Base-by-base conservation (phyloP, 2,888 invertebrate species). In the Falcaria lacertinaria region DNA sequence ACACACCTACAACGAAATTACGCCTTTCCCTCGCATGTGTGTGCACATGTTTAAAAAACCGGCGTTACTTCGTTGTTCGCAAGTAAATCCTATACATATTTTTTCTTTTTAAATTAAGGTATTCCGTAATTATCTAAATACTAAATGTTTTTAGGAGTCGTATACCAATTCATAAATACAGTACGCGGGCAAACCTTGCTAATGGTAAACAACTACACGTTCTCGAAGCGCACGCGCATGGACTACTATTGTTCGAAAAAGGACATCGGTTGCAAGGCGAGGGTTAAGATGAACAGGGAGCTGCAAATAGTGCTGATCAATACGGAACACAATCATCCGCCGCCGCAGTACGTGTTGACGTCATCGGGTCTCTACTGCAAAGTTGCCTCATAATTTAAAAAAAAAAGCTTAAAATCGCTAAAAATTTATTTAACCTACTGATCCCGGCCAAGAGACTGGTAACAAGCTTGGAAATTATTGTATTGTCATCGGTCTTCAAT, bases 251-350 rank as follows among this genome's bases (percentile, higher is more conserved):
- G 48, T 33, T 47, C 55, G 0, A 51, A 54, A 42, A 57, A 56
- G 34, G 53, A 54, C 32, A 25, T 45, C 0, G 59, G 57, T 0
- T 61, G 60, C 14, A 59, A 48, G 39, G 56, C 57, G 3, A 47
- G 56, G 5, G 43, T 60, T 2, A 57, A 50, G 13, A 33, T 64
- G 45, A 42, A 45, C 33, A 34, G 45, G 11, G 15, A 35, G 34
- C 11, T 28, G 7, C 46, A 47, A n/a, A 45, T 39, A 19, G 46
- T 50, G n/a, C 33, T 43, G 7, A 50, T 52, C n/a, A 17, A 13
- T 15, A 3, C 17, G 15, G 19, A 42, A 11, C 47, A 59, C 37
- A 41, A 42, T 13, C 59, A 59, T 41, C 36, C 40, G 2, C 44
- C 44, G 14, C 41, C 40, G 1, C n/a, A 33, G 3, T 41, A 41